Conservation (phyloP, 2,113 vertebrate species). For the Lethenteron reissneri region DNA sequence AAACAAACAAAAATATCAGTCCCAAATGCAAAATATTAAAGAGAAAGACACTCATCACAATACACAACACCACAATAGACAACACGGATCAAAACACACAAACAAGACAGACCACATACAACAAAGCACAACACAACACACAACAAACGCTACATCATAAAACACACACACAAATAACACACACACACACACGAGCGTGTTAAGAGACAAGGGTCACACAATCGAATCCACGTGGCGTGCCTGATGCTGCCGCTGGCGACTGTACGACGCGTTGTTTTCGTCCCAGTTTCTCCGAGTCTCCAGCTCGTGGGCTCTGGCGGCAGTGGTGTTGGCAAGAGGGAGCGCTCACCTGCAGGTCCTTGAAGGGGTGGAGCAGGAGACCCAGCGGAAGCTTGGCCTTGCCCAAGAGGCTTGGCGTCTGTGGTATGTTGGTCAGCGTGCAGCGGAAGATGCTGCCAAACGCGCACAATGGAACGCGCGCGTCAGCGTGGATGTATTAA, state of each 20-base stretch:
- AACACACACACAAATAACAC: constrained; percentile 7
- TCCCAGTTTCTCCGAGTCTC: not conserved
- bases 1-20: too few species aligned
- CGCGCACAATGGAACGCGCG: not conserved
- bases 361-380: constrained; percentile 84
- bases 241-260: too few species aligned
- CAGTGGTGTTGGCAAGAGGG: not conserved
- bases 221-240: too few species aligned
- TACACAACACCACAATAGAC: too few species aligned
- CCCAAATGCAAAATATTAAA: too few species aligned
- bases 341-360: constrained; percentile 67
- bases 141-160: not conserved
- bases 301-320: not conserved
- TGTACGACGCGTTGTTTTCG: too few species aligned
- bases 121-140: too few species aligned
- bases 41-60: too few species aligned
- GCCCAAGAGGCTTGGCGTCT: constrained; percentile 77
- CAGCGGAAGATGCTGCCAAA: constrained; percentile 57
- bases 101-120: too few species aligned
- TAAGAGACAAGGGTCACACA: not conserved
- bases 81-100: too few species aligned
- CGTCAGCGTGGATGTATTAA: not conserved
- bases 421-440: constrained; percentile 80
- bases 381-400: constrained; percentile 94
- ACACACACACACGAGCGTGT: constrained; percentile 11